A percentile compares a stretch with the other conserved stretches of the same genome.
Conservation (phyloP, 2,888 invertebrate species). For the Tetranychus truncatus region DNA sequence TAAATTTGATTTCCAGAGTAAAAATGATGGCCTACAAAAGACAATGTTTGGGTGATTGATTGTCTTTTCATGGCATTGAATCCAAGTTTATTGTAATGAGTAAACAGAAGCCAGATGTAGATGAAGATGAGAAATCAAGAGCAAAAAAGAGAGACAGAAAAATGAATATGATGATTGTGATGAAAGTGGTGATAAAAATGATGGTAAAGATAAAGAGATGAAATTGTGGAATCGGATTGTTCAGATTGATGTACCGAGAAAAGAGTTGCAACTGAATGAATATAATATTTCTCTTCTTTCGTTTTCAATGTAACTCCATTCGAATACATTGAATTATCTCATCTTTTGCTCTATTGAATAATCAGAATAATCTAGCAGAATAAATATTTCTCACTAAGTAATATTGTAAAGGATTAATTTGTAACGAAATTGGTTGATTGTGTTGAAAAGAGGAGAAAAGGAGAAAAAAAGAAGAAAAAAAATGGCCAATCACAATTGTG, state of each 20-base stretch:
- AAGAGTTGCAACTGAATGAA: background rate
- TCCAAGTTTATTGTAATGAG: background rate
- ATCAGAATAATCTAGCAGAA: background rate
- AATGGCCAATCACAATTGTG: background rate
- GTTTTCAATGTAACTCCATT: background rate
- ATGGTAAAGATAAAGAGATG: background rate
- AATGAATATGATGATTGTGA: background rate
- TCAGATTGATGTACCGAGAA: background rate
- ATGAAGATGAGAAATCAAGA: conserved; percentile 1
- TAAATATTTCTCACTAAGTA: background rate
- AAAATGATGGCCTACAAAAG: background rate
- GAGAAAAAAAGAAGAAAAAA: background rate
- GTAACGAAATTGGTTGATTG: background rate
- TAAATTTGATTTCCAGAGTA: background rate
- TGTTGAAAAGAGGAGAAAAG: background rate
- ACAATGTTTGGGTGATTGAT: background rate
- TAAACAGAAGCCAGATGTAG: background rate
- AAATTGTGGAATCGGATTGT: background rate
- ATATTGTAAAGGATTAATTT: background rate
- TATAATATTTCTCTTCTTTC: background rate
- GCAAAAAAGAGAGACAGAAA: background rate
- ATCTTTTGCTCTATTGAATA: background rate
- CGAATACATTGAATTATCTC: background rate
- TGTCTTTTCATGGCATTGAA: background rate
- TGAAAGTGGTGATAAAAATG: background rate